These are phyloP conservation scores for Spea hammondii DNA, from an alignment of 2,797 vertebrate genomes.

Conservation along the genomic window DNA sequence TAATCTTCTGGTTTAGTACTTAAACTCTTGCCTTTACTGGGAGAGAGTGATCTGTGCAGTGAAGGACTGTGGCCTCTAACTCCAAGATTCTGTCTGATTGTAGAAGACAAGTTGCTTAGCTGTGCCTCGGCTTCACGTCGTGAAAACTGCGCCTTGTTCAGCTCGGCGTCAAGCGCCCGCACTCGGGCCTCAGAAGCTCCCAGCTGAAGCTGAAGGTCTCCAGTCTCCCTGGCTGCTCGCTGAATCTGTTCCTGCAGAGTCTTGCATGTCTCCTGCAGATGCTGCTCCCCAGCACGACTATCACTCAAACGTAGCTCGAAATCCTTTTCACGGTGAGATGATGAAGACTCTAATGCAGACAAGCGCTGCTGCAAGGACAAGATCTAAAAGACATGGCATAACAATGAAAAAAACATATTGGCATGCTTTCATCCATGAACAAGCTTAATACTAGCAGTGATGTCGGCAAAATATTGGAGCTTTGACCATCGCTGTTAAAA, in stretches of 20 bases:
- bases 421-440: no score
- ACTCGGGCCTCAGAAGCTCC: conserved; percentile 60
- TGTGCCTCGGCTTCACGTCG: conserved; percentile 64
- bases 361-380: conserved; percentile 66
- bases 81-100: conserved; percentile 66
- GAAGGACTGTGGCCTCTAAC: conserved; percentile 61
- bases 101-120: conserved; percentile 65
- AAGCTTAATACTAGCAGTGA: no score
- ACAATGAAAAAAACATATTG: no score
- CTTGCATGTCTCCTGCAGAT: conserved; percentile 58
- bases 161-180: conserved; percentile 68
- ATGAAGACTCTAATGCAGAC: conserved; percentile 62
- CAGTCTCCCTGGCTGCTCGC: conserved; percentile 55
- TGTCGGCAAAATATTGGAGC: no score
- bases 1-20: no score
- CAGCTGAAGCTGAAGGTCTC: conserved; percentile 61
- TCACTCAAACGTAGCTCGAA: conserved; percentile 62
- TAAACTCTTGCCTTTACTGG: conserved; percentile 66
- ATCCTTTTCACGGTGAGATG: conserved; percentile 58
- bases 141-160: conserved; percentile 59
- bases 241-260: conserved; percentile 63
- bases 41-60: conserved; percentile 60
- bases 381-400: conserved; percentile 59
- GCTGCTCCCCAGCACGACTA: conserved; percentile 62
- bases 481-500: no score